These are phyloP conservation scores for Epicampocera succincta DNA, from an alignment of 2,888 invertebrate species.

Conservation along the genomic window DNA sequence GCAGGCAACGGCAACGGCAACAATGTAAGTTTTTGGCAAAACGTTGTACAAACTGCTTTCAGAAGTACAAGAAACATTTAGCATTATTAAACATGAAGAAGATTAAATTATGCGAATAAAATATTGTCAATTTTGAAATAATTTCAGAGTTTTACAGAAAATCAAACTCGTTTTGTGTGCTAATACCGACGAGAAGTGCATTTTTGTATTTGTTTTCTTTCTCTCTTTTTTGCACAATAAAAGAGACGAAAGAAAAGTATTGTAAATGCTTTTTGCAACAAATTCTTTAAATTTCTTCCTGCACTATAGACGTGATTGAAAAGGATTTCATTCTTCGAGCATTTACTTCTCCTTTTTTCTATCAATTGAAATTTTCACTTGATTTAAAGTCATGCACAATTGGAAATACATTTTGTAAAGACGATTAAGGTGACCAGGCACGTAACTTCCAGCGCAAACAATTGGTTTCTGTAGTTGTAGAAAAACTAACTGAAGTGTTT, in stretches of 20 bases:
- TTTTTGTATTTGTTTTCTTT: not conserved
- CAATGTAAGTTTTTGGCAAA: not conserved
- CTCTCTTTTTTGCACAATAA: not conserved
- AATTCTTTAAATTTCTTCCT: slow-evolving; percentile 37
- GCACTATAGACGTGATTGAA: slow-evolving; percentile 55
- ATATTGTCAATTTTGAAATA: slow-evolving; percentile 36
- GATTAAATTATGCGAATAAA: slow-evolving; percentile 45
- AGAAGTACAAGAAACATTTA: slow-evolving; percentile 10
- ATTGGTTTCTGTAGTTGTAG: no score
- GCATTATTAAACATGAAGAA: slow-evolving; percentile 9
- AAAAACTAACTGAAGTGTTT: no score
- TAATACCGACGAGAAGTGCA: not conserved
- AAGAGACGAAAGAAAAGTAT: slow-evolving; percentile 1
- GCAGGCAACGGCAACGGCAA: no score
- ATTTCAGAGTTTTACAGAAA: slow-evolving; percentile 19
- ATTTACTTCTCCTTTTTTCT: slow-evolving; percentile 28
- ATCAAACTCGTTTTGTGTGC: slow-evolving; percentile 6
- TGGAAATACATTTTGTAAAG: slow-evolving; percentile 38
- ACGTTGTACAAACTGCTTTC: not conserved
- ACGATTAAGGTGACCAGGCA: slow-evolving; percentile 43
- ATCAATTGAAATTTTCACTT: slow-evolving; percentile 60
- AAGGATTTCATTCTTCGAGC: slow-evolving; percentile 52
- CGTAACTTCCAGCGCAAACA: no score
- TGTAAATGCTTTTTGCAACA: slow-evolving; percentile 35
- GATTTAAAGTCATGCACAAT: slow-evolving; percentile 55